phyloP scores from a whole-genome alignment of 2,113 vertebrate species.

The Bujurquina vittata region DNA sequence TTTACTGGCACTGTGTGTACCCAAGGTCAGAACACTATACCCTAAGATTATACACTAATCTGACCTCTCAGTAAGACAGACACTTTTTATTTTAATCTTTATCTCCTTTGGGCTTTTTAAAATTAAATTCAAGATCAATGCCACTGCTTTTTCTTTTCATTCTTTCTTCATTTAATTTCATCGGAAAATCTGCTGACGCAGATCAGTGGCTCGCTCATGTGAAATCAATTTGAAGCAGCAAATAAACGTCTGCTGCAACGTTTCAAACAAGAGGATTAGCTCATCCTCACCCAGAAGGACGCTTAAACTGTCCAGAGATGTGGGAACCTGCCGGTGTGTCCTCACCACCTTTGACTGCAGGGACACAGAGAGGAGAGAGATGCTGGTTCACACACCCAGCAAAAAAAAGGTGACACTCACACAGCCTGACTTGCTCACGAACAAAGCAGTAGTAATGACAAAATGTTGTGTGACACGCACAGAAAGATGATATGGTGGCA shows the following conservation, averaged over 20 bases:
- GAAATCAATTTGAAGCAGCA: slow-evolving; percentile 79
- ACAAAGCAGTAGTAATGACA: slow-evolving; percentile 6
- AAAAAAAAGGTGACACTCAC: background rate
- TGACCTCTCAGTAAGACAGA: slow-evolving; percentile 41
- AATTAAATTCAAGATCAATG: slow-evolving; percentile 60
- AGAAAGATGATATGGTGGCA: background rate
- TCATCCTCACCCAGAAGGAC: slow-evolving; percentile 44
- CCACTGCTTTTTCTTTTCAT: slow-evolving; percentile 27
- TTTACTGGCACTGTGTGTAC: slow-evolving; percentile 27
- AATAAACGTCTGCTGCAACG: slow-evolving; percentile 53
- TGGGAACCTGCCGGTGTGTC: slow-evolving; percentile 3
- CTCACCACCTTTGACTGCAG: background rate
- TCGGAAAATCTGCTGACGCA: slow-evolving; percentile 75
- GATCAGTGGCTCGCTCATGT: slow-evolving; percentile 75
- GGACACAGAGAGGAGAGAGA: background rate
- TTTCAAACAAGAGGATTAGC: slow-evolving; percentile 48
- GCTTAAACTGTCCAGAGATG: background rate
- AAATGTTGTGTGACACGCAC: background rate
- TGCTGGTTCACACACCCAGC: background rate
- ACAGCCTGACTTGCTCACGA: slow-evolving; percentile 7
- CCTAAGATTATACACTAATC: slow-evolving; percentile 31
- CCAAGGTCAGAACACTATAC: slow-evolving; percentile 5
- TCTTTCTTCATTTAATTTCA: slow-evolving; percentile 70
- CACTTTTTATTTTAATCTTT: slow-evolving; percentile 42
- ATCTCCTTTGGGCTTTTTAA: slow-evolving; percentile 39